Evolutionary conservation across 2,797 vertebrate genomes (phyloP).

Genomic region (Urophycis tenuis): DNA sequence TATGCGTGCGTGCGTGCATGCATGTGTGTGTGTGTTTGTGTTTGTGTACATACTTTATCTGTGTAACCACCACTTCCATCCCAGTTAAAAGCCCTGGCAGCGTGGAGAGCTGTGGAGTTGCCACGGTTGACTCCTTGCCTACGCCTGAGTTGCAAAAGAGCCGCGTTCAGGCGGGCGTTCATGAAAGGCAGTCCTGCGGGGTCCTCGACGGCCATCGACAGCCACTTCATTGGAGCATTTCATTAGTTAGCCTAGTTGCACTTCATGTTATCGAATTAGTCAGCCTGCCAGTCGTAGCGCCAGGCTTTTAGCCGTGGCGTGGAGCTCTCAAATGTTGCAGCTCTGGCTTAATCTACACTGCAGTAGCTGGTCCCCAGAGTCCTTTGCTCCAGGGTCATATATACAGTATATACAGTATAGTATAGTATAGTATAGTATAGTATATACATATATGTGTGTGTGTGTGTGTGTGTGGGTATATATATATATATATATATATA

Average conservation of each 20-base stretch:
- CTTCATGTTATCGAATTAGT: constrained; percentile 21
- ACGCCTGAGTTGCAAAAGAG: constrained; percentile 37
- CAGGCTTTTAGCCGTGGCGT: neutral
- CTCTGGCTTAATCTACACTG: too few species aligned
- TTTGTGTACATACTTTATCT: constrained; percentile 16
- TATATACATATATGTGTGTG: too few species aligned
- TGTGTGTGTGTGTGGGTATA: too few species aligned
- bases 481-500: too few species aligned
- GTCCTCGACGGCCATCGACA: constrained; percentile 43
- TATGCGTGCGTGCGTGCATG: neutral
- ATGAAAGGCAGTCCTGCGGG: constrained; percentile 44
- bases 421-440: too few species aligned
- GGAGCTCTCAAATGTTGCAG: neutral
- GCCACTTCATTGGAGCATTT: constrained; percentile 42
- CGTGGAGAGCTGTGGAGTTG: constrained; percentile 20
- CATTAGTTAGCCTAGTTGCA: constrained; percentile 26
- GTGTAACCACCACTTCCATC: constrained; percentile 10
- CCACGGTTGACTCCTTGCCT: constrained; percentile 41
- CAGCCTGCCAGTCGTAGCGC: constrained; percentile 6
- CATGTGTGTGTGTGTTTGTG: constrained; percentile 4
- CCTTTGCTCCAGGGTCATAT: too few species aligned
- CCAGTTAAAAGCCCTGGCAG: constrained; percentile 16
- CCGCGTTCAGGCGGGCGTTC: constrained; percentile 40
- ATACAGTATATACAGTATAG: too few species aligned
- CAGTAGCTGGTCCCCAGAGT: too few species aligned